Conservation (phyloP, 2,888 invertebrate genomes). For the Heteromurus nitidus region DNA sequence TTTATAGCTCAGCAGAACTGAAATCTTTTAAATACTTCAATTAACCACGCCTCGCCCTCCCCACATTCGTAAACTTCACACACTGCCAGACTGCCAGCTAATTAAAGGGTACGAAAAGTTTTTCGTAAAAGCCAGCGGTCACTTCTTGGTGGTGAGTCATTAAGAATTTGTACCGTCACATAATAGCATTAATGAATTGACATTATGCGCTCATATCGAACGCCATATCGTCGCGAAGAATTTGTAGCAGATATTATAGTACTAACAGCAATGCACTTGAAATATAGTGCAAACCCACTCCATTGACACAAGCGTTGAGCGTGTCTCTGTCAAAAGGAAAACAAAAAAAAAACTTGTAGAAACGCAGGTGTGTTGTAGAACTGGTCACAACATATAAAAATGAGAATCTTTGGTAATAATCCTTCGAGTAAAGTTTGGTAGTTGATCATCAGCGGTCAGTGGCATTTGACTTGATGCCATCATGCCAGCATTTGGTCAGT, state of each 20-base stretch:
- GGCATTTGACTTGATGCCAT: conserved; percentile 65
- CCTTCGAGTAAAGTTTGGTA: conserved; percentile 54
- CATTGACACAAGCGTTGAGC: too few relatives aligned
- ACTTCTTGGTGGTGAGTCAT: conserved; percentile 21
- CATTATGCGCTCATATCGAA: background rate
- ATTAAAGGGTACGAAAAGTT: too few relatives aligned
- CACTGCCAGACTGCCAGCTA: too few relatives aligned
- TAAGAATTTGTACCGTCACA: conserved; percentile 3
- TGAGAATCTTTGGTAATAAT: conserved; percentile 54
- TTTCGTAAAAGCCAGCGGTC: background rate
- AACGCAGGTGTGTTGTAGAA: conserved; percentile 27
- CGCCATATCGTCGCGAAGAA: background rate
- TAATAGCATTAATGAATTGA: conserved; percentile 10
- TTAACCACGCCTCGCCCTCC: too few relatives aligned
- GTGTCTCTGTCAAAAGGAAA: conserved; percentile 4
- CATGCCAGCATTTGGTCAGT: conserved; percentile 63
- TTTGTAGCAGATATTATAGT: background rate
- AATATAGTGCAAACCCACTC: too few relatives aligned
- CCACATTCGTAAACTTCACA: too few relatives aligned
- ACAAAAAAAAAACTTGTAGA: background rate
- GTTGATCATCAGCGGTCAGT: conserved; percentile 63
- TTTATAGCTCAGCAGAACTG: too few relatives aligned
- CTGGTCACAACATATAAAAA: conserved; percentile 30
- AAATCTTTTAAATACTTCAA: too few relatives aligned
- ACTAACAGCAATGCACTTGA: too few relatives aligned